phyloP scores from a whole-genome alignment of 2,888 invertebrate species.

The Malacosoma neustria region DNA sequence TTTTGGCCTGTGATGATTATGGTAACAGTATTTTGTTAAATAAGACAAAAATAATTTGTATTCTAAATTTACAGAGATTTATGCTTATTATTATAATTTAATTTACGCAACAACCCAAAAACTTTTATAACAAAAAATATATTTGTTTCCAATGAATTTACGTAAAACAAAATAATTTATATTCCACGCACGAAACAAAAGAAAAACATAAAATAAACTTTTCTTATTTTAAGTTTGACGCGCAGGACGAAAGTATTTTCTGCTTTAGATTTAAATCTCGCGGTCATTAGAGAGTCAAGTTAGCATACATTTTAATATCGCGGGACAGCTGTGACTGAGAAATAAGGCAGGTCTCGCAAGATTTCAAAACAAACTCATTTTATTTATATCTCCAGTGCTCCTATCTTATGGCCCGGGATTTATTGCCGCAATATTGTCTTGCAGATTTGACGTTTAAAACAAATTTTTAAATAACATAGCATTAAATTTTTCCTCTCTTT shows the following conservation, averaged over 20 bases:
- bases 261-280: slow-evolving; percentile 48
- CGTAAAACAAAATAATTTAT: slow-evolving; percentile 14
- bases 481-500: too few species aligned
- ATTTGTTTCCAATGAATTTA: not conserved
- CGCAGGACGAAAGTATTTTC: slow-evolving; percentile 31
- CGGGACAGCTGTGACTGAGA: slow-evolving; percentile 41
- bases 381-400: slow-evolving; percentile 41
- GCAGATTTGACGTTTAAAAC: slow-evolving; percentile 30
- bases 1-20: too few species aligned
- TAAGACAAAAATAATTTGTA: too few species aligned
- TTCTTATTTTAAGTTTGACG: slow-evolving; percentile 44
- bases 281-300: slow-evolving; percentile 53
- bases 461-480: too few species aligned
- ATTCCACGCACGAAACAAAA: slow-evolving; percentile 20
- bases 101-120: too few species aligned
- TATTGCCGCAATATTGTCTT: slow-evolving; percentile 48
- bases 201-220: slow-evolving; percentile 40
- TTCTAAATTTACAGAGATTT: too few species aligned
- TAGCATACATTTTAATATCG: slow-evolving; percentile 61
- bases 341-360: slow-evolving; percentile 31
- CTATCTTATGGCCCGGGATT: slow-evolving; percentile 37
- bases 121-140: too few species aligned
- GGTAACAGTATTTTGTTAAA: too few species aligned
- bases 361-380: slow-evolving; percentile 49
- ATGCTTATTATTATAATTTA: too few species aligned